Conservation (phyloP, 2,888 invertebrate genomes). For the Slavum lentiscoides region DNA sequence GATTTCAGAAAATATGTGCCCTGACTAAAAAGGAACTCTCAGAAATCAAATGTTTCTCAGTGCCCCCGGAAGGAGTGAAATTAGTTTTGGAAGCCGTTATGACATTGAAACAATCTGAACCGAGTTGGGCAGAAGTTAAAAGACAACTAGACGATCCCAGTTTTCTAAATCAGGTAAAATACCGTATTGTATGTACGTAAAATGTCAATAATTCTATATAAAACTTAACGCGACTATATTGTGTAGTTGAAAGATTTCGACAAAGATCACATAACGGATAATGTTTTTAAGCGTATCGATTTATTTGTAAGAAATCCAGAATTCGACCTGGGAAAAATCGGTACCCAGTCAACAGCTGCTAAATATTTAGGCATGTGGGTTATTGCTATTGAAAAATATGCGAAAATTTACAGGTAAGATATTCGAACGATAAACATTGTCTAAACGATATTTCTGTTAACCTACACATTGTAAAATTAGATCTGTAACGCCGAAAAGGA, state of each 20-base stretch:
- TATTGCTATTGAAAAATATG: slow-evolving; percentile 87
- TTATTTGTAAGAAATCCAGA: slow-evolving; percentile 79
- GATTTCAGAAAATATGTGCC: slow-evolving; percentile 70
- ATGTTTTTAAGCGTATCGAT: slow-evolving; percentile 78
- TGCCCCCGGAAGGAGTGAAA: slow-evolving; percentile 83
- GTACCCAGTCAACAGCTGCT: slow-evolving; percentile 79
- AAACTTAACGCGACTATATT: neutral
- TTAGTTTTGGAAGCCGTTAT: slow-evolving; percentile 62
- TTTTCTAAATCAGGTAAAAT: slow-evolving; percentile 68
- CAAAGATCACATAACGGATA: slow-evolving; percentile 83
- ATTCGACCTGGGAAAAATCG: slow-evolving; percentile 85
- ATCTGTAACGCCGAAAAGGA: slow-evolving; percentile 8
- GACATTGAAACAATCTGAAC: slow-evolving; percentile 76
- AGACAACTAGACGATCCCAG: slow-evolving; percentile 81
- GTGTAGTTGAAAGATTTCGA: slow-evolving; percentile 80
- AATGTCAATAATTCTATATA: neutral
- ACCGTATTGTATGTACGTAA: too few species aligned
- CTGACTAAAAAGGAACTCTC: slow-evolving; percentile 84
- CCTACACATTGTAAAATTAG: neutral
- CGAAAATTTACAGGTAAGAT: slow-evolving; percentile 77
- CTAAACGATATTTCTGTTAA: neutral
- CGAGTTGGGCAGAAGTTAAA: slow-evolving; percentile 87
- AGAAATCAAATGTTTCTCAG: slow-evolving; percentile 86
- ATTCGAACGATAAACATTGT: slow-evolving; percentile 60
- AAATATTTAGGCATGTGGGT: slow-evolving; percentile 90